Evolutionary conservation across 2,888 invertebrate genomes (phyloP), one percentile per base, ranked within the genome.

Genomic region (Atrina japonica): DNA sequence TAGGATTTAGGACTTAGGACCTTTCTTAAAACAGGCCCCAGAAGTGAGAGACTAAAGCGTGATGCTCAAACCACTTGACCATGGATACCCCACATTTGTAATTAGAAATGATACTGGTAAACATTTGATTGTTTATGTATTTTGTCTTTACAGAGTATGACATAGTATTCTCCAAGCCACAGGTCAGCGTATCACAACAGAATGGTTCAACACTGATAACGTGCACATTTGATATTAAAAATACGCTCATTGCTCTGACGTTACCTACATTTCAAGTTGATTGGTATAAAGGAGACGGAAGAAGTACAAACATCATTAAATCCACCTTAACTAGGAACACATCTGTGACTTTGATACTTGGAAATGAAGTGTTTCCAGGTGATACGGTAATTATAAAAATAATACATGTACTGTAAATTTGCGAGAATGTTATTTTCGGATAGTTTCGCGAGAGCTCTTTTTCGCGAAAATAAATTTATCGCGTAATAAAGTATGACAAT

Each of bases 341-440:
- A 7, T 58, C 47, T 35, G 71, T 61, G 27, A 40, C 56, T 18
- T 27, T 72, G 21, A 47, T 52, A 23, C 30, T 80, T 11, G 79
- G 79, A 14, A 43, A 61, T n/a, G 73, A 74, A 53, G 76, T 73
- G 3, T 61, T 59, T 40, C 63, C 75, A 16, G 79, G 79, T 6
- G 68, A 75, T 30, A 69, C 74, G 53, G 79, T 80, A 30, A 60
- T 35, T 29, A 50, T 29, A 18, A 47, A 47, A 40, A 53, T 53
- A 29, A 25, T 25, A 21, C 49, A 53, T 53, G 53, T 53, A 29
- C 29, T n/a, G n/a, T n/a, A n/a, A n/a, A n/a, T n/a, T n/a, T n/a
- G n/a, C n/a, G n/a, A n/a, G n/a, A n/a, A n/a, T n/a, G n/a, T n/a
- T n/a, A n/a, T n/a, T n/a, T n/a, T n/a, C n/a, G n/a, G n/a, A n/a